phyloP scores from a whole-genome alignment of 2,888 invertebrate genomes.

The Zootermopsis nevadensis region DNA sequence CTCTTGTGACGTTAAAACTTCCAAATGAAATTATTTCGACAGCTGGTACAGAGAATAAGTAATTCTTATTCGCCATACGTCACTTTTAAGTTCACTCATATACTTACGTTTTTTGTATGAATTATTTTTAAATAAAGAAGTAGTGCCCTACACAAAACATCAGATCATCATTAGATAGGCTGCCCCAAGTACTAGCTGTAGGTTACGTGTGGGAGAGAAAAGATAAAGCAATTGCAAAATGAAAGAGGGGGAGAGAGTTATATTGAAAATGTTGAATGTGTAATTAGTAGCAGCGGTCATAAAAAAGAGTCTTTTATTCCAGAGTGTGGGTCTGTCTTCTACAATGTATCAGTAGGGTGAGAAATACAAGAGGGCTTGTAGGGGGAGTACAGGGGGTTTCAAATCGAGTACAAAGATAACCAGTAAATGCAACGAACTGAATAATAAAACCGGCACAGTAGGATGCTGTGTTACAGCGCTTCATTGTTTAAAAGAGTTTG shows the following conservation, averaged over 20 bases:
- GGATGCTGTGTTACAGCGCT: conserved; percentile 8
- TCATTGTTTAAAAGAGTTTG: conserved; percentile 21
- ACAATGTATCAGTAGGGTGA: conserved; percentile 19
- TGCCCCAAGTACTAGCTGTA: background rate
- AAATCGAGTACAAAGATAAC: conserved; percentile 36
- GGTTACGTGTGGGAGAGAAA: conserved; percentile 29
- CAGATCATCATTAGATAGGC: conserved; percentile 42
- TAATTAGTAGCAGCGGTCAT: conserved; percentile 48
- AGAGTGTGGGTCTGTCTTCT: background rate
- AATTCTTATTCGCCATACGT: background rate
- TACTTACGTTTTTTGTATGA: background rate
- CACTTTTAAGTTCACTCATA: background rate
- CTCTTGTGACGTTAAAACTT: too few relatives aligned
- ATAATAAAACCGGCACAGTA: conserved; percentile 13
- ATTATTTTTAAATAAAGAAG: conserved; percentile 27
- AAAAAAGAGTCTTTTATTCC: conserved; percentile 37
- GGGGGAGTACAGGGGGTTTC: conserved; percentile 7
- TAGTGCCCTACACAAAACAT: conserved; percentile 19
- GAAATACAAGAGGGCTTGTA: conserved; percentile 20
- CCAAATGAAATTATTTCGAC: background rate
- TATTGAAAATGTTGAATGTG: conserved; percentile 49
- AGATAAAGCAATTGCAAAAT: conserved; percentile 28
- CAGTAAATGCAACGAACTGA: conserved; percentile 29
- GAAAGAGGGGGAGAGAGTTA: conserved; percentile 21
- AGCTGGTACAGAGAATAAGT: background rate